phyloP scores from a whole-genome alignment of 1,140 invertebrate species.

The Adelges cooleyi region DNA sequence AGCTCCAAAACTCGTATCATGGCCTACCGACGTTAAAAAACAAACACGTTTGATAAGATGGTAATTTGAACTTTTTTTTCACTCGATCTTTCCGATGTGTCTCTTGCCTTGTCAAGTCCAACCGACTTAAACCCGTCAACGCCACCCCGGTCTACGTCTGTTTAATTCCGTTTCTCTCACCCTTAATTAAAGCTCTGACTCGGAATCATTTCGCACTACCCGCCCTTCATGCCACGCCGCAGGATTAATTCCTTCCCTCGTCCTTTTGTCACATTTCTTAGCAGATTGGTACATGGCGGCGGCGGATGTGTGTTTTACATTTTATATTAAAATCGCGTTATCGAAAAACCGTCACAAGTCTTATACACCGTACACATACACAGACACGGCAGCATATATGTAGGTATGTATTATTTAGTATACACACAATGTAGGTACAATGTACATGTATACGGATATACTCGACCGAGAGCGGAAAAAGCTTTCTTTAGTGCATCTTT shows the following conservation, averaged over 20 bases:
- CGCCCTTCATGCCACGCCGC: neutral
- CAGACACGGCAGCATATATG: neutral
- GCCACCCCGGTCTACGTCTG: conserved; percentile 1
- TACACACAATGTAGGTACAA: no score
- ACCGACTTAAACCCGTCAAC: conserved; percentile 23
- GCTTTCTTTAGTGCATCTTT: neutral
- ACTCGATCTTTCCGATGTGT: neutral
- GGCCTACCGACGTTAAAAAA: no score
- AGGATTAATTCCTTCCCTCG: conserved; percentile 15
- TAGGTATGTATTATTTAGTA: neutral
- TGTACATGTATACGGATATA: neutral
- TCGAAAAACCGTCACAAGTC: neutral
- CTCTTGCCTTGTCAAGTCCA: conserved; percentile 21
- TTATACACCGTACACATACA: neutral
- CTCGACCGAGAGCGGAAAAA: neutral
- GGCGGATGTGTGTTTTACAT: neutral
- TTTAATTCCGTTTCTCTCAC: conserved; percentile 21
- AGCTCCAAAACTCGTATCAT: no score
- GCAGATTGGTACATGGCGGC: neutral
- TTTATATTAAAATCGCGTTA: conserved; percentile 13
- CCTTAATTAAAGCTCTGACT: conserved; percentile 14
- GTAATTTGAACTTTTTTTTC: no score
- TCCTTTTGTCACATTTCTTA: conserved; percentile 15
- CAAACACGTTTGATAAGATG: no score
- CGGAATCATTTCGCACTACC: neutral